phyloP scores from a whole-genome alignment of 2,113 vertebrate genomes.

The Coptodon bakossiorum region DNA sequence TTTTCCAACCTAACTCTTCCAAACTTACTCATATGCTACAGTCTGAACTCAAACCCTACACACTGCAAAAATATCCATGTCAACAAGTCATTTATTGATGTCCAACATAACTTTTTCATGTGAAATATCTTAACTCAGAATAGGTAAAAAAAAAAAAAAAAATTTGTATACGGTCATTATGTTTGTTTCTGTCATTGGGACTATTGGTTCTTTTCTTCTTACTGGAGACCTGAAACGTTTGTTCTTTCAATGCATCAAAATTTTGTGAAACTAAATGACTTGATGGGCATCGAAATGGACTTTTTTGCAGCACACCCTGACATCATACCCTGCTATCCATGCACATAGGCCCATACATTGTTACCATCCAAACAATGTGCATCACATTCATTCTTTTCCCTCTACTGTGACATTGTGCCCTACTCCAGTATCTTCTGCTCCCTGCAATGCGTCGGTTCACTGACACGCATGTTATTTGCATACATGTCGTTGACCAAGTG shows the following conservation, averaged over 20 bases:
- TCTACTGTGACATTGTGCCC: conserved; percentile 15
- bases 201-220: background rate
- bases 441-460: background rate
- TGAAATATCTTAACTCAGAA: background rate
- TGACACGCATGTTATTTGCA: background rate
- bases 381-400: conserved; percentile 36
- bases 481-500: conserved; percentile 21
- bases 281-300: conserved; percentile 29
- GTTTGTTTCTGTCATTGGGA: background rate
- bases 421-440: background rate
- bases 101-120: background rate
- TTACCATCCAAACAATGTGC: conserved; percentile 37
- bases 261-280: background rate
- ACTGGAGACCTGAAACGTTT: background rate
- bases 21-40: conserved; percentile 1
- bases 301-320: conserved; percentile 50
- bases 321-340: conserved; percentile 27
- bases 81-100: background rate
- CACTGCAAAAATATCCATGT: conserved; percentile 56
- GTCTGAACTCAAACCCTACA: background rate
- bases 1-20: conserved; percentile 13
- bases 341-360: conserved; percentile 40
- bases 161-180: background rate
- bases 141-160: background rate
- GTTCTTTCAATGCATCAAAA: background rate